Conservation (phyloP, 2,888 invertebrate genomes). For the Ischnura elegans region DNA sequence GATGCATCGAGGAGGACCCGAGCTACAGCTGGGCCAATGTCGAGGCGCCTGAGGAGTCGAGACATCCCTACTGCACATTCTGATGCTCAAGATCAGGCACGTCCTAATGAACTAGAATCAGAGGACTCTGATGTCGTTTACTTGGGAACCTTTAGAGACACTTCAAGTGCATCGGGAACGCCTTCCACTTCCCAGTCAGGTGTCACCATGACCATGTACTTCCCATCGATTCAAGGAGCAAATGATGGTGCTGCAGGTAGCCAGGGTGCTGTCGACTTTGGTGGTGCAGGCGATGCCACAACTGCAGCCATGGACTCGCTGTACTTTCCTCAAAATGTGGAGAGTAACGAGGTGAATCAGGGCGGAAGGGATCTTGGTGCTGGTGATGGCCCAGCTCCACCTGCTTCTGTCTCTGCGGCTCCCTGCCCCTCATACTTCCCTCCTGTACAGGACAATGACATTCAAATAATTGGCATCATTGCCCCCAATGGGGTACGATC, state of each 20-base stretch:
- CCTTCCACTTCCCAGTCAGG: not conserved
- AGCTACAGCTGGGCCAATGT: not conserved
- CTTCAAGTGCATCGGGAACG: not conserved
- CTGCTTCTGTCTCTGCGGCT: not conserved
- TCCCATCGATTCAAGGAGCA: slow-evolving; percentile 3
- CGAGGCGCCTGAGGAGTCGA: slow-evolving; percentile 41
- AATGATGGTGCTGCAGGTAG: not conserved
- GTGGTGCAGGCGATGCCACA: not conserved
- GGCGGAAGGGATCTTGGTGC: not conserved
- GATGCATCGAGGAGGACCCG: not conserved
- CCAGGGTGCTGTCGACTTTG: not conserved
- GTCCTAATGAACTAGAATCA: slow-evolving; percentile 47
- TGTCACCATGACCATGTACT: not conserved
- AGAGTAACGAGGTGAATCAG: not conserved
- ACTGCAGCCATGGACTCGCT: not conserved
- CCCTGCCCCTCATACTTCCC: not conserved
- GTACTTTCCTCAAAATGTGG: not conserved
- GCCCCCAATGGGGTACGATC: slow-evolving; percentile 1
- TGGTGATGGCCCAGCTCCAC: not conserved
- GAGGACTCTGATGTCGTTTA: slow-evolving; percentile 56
- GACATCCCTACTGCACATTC: slow-evolving; percentile 32
- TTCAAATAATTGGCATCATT: slow-evolving; percentile 37
- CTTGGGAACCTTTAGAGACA: slow-evolving; percentile 52
- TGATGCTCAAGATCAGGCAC: slow-evolving; percentile 14
- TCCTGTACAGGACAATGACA: slow-evolving; percentile 38